These are phyloP conservation scores for Acromyrmex charruanus DNA, from an alignment of 1,140 invertebrate species.

Conservation along the genomic window DNA sequence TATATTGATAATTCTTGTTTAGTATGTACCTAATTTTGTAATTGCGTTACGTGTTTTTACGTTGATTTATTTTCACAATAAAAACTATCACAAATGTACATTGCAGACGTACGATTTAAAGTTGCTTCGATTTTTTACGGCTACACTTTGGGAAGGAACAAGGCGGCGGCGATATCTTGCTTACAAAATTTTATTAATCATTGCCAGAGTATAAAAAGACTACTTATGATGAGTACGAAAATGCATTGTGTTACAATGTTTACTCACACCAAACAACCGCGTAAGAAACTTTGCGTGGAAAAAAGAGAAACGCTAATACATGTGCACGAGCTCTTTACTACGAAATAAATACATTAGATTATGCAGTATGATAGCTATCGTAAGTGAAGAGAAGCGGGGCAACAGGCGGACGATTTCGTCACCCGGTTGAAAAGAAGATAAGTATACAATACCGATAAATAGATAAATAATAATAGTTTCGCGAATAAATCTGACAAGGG, in stretches of 20 bases:
- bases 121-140: neutral
- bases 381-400: constrained; percentile 48
- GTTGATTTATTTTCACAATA: constrained; percentile 38
- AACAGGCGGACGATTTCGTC: neutral
- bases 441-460: constrained; percentile 63
- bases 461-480: constrained; percentile 59
- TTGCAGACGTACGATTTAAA: neutral
- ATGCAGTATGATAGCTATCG: constrained; percentile 23
- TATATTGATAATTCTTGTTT: neutral
- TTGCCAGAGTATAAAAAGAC: constrained; percentile 84
- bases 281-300: constrained; percentile 8
- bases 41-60: neutral
- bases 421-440: constrained; percentile 36
- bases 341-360: constrained; percentile 64
- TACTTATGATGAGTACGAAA: constrained; percentile 78
- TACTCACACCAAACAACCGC: constrained; percentile 79
- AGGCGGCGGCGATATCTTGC: constrained; percentile 64
- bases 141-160: neutral
- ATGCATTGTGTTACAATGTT: constrained; percentile 78
- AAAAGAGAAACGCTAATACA: constrained; percentile 22
- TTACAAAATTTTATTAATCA: constrained; percentile 85
- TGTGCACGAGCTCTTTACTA: constrained; percentile 50
- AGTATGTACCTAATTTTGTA: neutral
- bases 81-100: neutral
- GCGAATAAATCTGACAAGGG: neutral